Conservation (phyloP, 2,888 invertebrate species). For the Ormyrus nitidulus region DNA sequence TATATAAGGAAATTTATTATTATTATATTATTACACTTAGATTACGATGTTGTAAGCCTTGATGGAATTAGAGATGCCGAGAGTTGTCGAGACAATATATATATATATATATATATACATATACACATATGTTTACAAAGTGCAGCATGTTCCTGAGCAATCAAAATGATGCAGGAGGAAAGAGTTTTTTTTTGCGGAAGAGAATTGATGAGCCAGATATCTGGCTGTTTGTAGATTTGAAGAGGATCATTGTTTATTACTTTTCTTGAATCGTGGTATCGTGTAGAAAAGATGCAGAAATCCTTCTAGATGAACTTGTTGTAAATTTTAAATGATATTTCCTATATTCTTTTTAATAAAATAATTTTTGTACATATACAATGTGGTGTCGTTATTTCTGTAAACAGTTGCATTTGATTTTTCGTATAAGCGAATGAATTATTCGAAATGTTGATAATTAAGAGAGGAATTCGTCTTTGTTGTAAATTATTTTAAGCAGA, state of each 20-base stretch:
- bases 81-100: slow-evolving; percentile 44
- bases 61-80: slow-evolving; percentile 29
- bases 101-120: not conserved
- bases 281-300: slow-evolving; percentile 6
- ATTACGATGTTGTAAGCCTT: slow-evolving; percentile 1
- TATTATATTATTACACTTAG: slow-evolving; percentile 24
- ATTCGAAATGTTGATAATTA: too few species aligned
- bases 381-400: not conserved
- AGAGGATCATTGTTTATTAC: slow-evolving; percentile 33
- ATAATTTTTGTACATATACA: slow-evolving; percentile 67
- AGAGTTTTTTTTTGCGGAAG: slow-evolving; percentile 6
- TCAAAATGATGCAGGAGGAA: slow-evolving; percentile 20
- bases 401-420: too few species aligned
- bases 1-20: slow-evolving; percentile 15
- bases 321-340: slow-evolving; percentile 65
- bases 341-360: slow-evolving; percentile 70
- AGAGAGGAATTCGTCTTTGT: too few species aligned
- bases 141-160: slow-evolving; percentile 41
- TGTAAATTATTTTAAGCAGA: too few species aligned
- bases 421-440: too few species aligned
- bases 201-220: slow-evolving; percentile 10
- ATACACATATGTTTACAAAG: too few species aligned
- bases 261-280: slow-evolving; percentile 30
- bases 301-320: slow-evolving; percentile 58
- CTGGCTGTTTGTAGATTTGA: slow-evolving; percentile 10